Evolutionary conservation across 2,797 vertebrate species (phyloP).

Genomic region (Synanceia verrucosa): DNA sequence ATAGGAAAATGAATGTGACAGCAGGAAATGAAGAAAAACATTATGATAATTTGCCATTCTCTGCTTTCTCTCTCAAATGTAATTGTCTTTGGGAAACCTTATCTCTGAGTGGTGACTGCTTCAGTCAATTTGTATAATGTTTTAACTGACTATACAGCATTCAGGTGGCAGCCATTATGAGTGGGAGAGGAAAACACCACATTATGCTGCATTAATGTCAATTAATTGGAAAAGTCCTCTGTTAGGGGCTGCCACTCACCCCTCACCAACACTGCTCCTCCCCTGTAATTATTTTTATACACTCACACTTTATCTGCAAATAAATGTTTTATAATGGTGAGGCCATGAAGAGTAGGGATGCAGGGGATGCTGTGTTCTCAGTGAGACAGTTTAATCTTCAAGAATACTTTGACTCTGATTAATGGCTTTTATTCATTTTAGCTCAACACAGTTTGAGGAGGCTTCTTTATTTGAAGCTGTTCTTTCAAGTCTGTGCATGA

Average conservation of each 20-base stretch:
- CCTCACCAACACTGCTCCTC: slow-evolving; percentile 45
- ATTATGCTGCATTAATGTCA: slow-evolving; percentile 71
- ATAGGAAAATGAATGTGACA: slow-evolving; percentile 58
- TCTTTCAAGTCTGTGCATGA: slow-evolving; percentile 17
- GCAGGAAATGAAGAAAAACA: slow-evolving; percentile 44
- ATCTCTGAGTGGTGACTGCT: slow-evolving; percentile 58
- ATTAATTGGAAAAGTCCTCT: slow-evolving; percentile 71
- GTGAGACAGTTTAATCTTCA: slow-evolving; percentile 43
- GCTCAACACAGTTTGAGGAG: slow-evolving; percentile 13
- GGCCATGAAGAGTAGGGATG: not conserved
- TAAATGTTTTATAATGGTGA: slow-evolving; percentile 46
- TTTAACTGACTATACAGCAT: slow-evolving; percentile 75
- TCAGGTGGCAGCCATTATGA: slow-evolving; percentile 67
- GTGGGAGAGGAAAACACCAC: slow-evolving; percentile 61
- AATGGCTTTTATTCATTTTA: slow-evolving; percentile 41
- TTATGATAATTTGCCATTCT: slow-evolving; percentile 37
- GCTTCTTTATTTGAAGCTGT: slow-evolving; percentile 14
- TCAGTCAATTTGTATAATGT: slow-evolving; percentile 74
- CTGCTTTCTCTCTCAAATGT: slow-evolving; percentile 46
- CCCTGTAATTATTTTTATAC: slow-evolving; percentile 58
- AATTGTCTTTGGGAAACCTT: slow-evolving; percentile 66
- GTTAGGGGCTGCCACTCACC: slow-evolving; percentile 49
- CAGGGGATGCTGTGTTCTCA: slow-evolving; percentile 7
- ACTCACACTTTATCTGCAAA: slow-evolving; percentile 35
- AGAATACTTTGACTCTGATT: slow-evolving; percentile 47